Conservation (phyloP, 2,113 vertebrate genomes). For the Acrocephalus kingi region DNA sequence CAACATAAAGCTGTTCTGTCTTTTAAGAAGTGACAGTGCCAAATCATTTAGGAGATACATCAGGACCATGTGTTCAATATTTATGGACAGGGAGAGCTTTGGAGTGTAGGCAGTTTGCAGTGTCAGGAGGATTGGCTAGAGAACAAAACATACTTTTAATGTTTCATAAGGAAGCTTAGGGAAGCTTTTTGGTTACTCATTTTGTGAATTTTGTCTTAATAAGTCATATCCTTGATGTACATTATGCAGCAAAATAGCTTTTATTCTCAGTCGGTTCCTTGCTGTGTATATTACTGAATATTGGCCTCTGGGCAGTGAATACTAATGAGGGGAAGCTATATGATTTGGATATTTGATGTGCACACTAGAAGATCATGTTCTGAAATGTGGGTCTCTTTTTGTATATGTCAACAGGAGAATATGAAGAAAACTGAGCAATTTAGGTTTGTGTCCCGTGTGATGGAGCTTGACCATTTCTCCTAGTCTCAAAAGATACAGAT, state of each 20-base stretch:
- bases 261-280: constrained; percentile 4
- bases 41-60: not conserved
- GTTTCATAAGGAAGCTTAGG: constrained; percentile 11
- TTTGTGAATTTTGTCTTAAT: constrained; percentile 7
- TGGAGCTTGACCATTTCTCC: not conserved
- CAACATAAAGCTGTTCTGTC: not conserved
- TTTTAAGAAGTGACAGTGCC: not conserved
- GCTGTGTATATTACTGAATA: not conserved
- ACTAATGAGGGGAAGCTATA: not conserved
- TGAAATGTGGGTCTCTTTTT: not conserved
- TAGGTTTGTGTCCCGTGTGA: not conserved
- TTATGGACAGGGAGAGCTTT: constrained; percentile 17
- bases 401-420: not conserved
- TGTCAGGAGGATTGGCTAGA: constrained; percentile 14
- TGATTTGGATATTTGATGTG: not conserved
- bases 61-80: constrained; percentile 21
- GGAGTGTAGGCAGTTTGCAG: not conserved
- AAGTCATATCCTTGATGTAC: not conserved
- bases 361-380: not conserved
- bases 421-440: not conserved
- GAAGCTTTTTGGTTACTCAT: not conserved
- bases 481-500: not conserved
- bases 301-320: not conserved
- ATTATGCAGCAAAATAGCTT: constrained; percentile 5
- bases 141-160: constrained; percentile 26